Evolutionary conservation across 1,140 invertebrate genomes (phyloP).

Genomic region (Atopsyche davidsoni): DNA sequence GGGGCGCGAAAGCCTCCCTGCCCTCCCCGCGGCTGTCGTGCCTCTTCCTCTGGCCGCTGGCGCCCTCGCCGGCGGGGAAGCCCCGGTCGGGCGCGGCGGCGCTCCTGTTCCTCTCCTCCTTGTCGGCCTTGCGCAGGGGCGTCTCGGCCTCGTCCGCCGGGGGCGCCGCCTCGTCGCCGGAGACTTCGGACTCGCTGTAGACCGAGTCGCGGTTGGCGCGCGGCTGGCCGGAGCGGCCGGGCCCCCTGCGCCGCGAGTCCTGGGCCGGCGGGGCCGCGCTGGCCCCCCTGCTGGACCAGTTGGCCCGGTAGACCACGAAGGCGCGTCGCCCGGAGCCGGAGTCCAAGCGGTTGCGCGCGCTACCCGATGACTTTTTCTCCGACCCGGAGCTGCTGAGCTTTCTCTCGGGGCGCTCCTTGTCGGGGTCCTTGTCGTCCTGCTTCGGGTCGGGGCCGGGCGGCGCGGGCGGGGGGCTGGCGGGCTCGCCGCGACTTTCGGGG

Average conservation of each 20-base stretch:
- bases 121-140: constrained; percentile 47
- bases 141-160: constrained; percentile 44
- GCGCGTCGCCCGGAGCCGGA: constrained; percentile 35
- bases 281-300: constrained; percentile 42
- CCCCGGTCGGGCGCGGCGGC: constrained; percentile 26
- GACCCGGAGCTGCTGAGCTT: constrained; percentile 48
- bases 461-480: constrained; percentile 36
- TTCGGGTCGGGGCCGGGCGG: constrained; percentile 8
- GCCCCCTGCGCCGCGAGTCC: constrained; percentile 40
- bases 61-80: constrained; percentile 10
- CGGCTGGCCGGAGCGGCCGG: constrained; percentile 38
- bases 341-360: constrained; percentile 23
- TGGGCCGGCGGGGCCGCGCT: constrained; percentile 39
- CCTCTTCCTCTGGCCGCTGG: constrained; percentile 14
- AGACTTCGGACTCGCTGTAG: constrained; percentile 51
- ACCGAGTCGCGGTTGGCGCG: constrained; percentile 28
- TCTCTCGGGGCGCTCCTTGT: constrained; percentile 44
- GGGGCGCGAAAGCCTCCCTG: constrained; percentile 64
- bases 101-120: constrained; percentile 48
- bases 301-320: constrained; percentile 42
- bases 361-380: constrained; percentile 38
- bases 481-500: constrained; percentile 42
- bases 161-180: constrained; percentile 50
- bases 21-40: constrained; percentile 39
- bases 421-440: constrained; percentile 21